Conservation (phyloP, 2,113 vertebrate genomes). For the Malaclemys terrapin region DNA sequence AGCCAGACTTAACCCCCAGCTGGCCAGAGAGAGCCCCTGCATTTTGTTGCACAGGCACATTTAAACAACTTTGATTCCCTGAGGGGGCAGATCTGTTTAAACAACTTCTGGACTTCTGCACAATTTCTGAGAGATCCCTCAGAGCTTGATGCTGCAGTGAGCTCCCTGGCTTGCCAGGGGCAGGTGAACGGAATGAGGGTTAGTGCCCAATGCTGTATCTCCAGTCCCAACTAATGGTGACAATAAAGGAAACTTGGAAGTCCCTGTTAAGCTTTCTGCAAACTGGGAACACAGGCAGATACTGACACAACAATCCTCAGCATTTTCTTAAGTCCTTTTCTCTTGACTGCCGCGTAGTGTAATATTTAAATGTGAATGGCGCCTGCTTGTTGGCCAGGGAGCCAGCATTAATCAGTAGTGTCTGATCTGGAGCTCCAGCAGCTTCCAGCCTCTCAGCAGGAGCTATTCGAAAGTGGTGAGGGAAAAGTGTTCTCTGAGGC, state of each 20-base stretch:
- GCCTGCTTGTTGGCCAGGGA: fast-evolving
- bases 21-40: background rate
- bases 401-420: constrained; percentile 32
- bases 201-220: background rate
- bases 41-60: background rate
- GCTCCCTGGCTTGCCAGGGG: background rate
- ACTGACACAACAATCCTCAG: constrained; percentile 47
- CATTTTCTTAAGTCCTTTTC: background rate
- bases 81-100: background rate
- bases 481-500: background rate
- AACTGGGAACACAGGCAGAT: background rate
- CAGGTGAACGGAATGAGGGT: background rate
- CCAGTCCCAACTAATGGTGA: background rate
- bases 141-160: background rate
- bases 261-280: constrained; percentile 44
- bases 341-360: background rate
- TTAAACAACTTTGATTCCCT: background rate
- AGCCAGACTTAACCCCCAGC: too few species aligned
- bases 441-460: background rate
- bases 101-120: background rate
- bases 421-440: constrained; percentile 33
- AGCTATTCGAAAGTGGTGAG: background rate
- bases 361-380: constrained; percentile 67
- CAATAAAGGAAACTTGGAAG: background rate
- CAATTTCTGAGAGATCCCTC: fast-evolving